Evolutionary conservation across 2,113 vertebrate species (phyloP).

Genomic region (Phocoena sinus): DNA sequence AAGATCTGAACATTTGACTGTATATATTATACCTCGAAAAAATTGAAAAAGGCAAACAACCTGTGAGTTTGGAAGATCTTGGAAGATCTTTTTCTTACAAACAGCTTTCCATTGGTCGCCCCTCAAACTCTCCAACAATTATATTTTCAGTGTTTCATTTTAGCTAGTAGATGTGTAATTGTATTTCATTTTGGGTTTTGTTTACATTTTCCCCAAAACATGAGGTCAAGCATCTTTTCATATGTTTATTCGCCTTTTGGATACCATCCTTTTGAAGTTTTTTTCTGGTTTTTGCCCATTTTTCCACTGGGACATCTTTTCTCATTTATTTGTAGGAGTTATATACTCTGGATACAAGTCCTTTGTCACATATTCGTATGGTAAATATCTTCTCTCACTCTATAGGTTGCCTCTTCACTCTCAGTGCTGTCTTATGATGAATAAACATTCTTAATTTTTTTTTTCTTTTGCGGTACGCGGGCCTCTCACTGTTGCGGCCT

Average conservation of each 20-base stretch:
- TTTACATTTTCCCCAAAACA: constrained; percentile 4
- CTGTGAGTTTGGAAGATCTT: background rate
- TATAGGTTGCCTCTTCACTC: background rate
- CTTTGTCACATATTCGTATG: background rate
- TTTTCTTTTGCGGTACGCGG: too few species aligned
- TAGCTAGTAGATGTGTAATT: background rate
- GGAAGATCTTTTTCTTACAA: background rate
- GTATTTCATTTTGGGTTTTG: background rate
- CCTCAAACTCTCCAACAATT: background rate
- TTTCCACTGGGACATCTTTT: background rate
- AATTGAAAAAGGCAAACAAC: background rate
- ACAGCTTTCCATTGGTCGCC: background rate
- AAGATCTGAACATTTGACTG: background rate
- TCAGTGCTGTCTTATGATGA: background rate
- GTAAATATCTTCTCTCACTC: background rate
- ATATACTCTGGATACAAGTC: background rate
- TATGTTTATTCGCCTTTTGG: background rate
- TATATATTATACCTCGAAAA: background rate
- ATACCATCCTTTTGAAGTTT: background rate
- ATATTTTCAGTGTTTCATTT: background rate
- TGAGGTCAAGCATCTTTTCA: background rate
- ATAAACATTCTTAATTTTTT: background rate
- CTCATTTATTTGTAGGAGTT: background rate
- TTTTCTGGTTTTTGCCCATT: background rate
- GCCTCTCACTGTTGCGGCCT: too few species aligned